Evolutionary conservation across 2,113 vertebrate species (phyloP).

Genomic region (Chloropsis cyanopogon): DNA sequence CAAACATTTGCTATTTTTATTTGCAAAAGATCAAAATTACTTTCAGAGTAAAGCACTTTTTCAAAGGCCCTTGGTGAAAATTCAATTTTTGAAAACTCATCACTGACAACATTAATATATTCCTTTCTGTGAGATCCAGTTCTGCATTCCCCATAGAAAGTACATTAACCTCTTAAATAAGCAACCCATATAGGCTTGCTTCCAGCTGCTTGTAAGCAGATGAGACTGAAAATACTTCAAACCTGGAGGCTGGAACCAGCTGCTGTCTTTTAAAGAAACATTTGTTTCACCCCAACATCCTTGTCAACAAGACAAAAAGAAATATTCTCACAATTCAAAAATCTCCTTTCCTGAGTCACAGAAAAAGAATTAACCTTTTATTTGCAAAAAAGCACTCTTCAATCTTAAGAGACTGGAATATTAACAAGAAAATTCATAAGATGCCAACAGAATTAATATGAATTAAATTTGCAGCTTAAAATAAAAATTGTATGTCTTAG

Average conservation of each 20-base stretch:
- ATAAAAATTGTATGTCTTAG: fast-evolving
- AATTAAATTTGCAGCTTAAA: not conserved
- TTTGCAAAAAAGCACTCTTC: not conserved
- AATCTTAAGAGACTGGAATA: not conserved
- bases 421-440: not conserved
- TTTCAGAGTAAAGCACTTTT: constrained; percentile 53
- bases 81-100: constrained; percentile 62
- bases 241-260: constrained; percentile 41
- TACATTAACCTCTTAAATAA: constrained; percentile 43
- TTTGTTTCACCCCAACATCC: constrained; percentile 25
- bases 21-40: constrained; percentile 57
- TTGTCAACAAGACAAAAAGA: constrained; percentile 11
- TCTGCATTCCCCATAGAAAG: constrained; percentile 59
- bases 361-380: not conserved
- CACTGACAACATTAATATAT: constrained; percentile 64
- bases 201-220: constrained; percentile 51
- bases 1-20: constrained; percentile 59
- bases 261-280: not conserved
- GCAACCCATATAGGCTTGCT: constrained; percentile 17
- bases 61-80: constrained; percentile 49
- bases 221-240: constrained; percentile 33
- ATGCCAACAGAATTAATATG: not conserved
- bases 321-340: constrained; percentile 40
- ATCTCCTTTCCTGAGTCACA: not conserved
- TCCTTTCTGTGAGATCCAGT: constrained; percentile 58